These are phyloP conservation scores for Brachirus orientalis DNA, from an alignment of 2,113 vertebrate species.

Conservation along the genomic window DNA sequence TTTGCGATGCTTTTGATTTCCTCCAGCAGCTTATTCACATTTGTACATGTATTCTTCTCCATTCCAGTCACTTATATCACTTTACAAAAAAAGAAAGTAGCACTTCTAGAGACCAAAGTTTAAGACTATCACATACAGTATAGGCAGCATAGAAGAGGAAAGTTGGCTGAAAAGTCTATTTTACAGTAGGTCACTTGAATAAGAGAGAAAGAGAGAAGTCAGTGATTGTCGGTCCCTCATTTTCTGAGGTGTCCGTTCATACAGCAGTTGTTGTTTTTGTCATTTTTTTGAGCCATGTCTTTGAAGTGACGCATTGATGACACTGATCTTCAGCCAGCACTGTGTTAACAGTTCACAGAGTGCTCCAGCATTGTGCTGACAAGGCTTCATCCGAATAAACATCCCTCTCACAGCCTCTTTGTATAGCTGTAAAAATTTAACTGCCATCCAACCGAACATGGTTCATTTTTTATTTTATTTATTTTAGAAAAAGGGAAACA, in stretches of 20 bases:
- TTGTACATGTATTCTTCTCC: conserved; percentile 74
- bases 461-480: conserved; percentile 20
- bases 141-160: conserved; percentile 79
- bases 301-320: conserved; percentile 32
- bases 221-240: conserved; percentile 79
- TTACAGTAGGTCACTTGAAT: conserved; percentile 80
- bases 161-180: conserved; percentile 68
- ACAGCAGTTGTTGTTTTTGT: conserved; percentile 56
- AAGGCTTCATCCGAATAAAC: conserved; percentile 32
- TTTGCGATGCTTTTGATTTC: conserved; percentile 55
- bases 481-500: conserved; percentile 32
- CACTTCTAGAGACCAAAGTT: conserved; percentile 75
- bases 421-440: conserved; percentile 29
- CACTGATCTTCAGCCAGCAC: conserved; percentile 4
- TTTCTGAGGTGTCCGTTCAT: conserved; percentile 56
- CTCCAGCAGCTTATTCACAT: conserved; percentile 76
- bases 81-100: conserved; percentile 60
- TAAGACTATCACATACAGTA: conserved; percentile 76
- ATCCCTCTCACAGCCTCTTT: conserved; percentile 23
- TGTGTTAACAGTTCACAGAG: conserved; percentile 2
- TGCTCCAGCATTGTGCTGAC: conserved; percentile 29
- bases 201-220: conserved; percentile 73
- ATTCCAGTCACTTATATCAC: conserved; percentile 64
- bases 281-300: conserved; percentile 11
- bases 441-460: conserved; percentile 38